Evolutionary conservation across 1,140 invertebrate species (phyloP).

Genomic region (Drosophila lowei): DNA sequence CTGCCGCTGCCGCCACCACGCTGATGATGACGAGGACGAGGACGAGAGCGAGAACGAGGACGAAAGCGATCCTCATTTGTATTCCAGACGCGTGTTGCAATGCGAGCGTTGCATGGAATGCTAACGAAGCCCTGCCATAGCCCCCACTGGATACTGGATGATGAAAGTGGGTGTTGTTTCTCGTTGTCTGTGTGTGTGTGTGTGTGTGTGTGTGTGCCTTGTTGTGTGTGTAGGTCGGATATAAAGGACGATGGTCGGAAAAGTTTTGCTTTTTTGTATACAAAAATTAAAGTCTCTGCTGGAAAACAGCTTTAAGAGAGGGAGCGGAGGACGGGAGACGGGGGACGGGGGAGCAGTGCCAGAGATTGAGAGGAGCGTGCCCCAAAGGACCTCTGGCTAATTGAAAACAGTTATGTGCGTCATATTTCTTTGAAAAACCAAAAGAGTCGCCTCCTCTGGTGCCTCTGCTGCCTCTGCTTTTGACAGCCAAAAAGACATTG

Average conservation of each 20-base stretch:
- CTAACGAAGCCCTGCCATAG: constrained; percentile 57
- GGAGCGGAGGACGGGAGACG: background rate
- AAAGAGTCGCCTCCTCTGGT: constrained; percentile 35
- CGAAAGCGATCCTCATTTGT: constrained; percentile 82
- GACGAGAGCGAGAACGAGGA: constrained; percentile 46
- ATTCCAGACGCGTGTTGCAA: constrained; percentile 77
- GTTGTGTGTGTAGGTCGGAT: constrained; percentile 62
- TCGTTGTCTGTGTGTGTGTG: constrained; percentile 9
- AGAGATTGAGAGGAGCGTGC: constrained; percentile 28
- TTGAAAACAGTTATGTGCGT: constrained; percentile 68
- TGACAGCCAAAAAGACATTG: background rate
- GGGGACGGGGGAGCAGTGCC: background rate
- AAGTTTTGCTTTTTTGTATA: constrained; percentile 47
- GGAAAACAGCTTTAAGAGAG: constrained; percentile 52
- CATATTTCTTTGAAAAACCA: constrained; percentile 53
- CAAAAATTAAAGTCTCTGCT: constrained; percentile 57
- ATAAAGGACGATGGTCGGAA: constrained; percentile 46
- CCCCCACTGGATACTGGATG: constrained; percentile 34
- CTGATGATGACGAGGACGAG: constrained; percentile 48
- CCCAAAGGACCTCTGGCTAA: constrained; percentile 50
- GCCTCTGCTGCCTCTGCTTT: background rate
- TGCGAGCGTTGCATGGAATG: constrained; percentile 63
- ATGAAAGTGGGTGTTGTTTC: constrained; percentile 70
- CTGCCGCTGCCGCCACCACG: constrained; percentile 35
- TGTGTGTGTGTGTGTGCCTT: constrained; percentile 14